Percentiles rank a stretch among this genome's conserved stretches.
Conservation (phyloP, 2,113 vertebrate genomes). For the Monopterus albus region DNA sequence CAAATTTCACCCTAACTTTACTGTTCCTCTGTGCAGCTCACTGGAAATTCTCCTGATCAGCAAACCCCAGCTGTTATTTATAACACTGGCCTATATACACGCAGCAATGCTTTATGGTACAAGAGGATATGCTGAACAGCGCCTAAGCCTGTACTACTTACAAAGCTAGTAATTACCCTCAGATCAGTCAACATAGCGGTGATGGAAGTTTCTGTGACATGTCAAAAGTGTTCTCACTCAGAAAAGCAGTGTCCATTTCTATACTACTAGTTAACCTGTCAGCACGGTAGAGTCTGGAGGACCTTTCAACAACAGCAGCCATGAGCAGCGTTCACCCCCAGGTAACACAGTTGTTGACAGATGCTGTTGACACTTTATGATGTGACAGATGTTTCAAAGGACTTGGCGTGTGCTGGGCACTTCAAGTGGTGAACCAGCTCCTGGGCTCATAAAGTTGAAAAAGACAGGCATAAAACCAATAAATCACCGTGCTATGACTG, state of each 20-base stretch:
- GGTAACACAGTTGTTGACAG: conserved; percentile 51
- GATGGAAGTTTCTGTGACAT: not conserved
- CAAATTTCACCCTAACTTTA: conserved; percentile 62
- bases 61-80: not conserved
- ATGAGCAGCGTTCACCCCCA: conserved; percentile 4
- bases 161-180: not conserved
- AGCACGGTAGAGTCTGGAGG: not conserved
- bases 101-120: not conserved
- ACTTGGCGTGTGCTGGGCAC: conserved; percentile 34
- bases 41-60: conserved; percentile 31
- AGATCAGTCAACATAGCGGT: not conserved
- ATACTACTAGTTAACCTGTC: no score
- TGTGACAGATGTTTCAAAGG: conserved; percentile 57
- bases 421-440: conserved; percentile 29
- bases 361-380: conserved; percentile 52
- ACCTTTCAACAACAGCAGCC: not conserved
- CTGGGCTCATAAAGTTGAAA: conserved; percentile 45
- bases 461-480: conserved; percentile 40
- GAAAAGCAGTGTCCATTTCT: no score
- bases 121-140: not conserved
- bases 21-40: conserved; percentile 16
- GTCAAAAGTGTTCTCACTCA: not conserved
- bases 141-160: not conserved
- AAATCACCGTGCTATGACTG: conserved; percentile 2
- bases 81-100: not conserved